Base-by-base conservation (phyloP, 1,140 invertebrate genomes). In the Heliothis virescens region DNA sequence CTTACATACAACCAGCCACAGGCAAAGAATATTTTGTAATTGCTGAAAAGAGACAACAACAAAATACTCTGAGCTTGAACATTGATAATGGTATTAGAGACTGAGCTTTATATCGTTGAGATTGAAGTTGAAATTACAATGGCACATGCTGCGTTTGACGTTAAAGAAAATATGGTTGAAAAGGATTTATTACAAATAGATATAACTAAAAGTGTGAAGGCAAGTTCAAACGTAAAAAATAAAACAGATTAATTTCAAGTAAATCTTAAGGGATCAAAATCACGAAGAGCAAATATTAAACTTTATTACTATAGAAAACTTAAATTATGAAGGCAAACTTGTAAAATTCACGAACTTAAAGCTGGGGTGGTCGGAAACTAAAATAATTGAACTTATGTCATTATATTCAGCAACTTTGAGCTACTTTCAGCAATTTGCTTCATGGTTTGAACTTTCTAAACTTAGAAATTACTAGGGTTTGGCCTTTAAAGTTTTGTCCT, bases 1-100 rank as follows among this genome's bases (percentile, higher is more conserved):
- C 96, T 97, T 95, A 96, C 95, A 95, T 96, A 97, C 92, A 97
- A 96, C 96, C 96, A 97, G 95, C 96, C 96, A 95, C 96, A 97
- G 95, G 96, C 96, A 97, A 97, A 97, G 96, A 96, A 97, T 96
- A 97, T 95, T 96, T 96, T 96, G 95, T 96, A 96, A 95, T 96
- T 96, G 95, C 96, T 96, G 96, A 96, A 96, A 96, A 89, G 89
- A 95, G 89, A 95, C 92, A 93, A 95, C 89, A 93, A 94, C 93
- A 93, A 93, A 94, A 94, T 94, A 94, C 91, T 93, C 89, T 90
- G 79, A 90, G 88, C 88, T 87, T 76, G 82, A 74, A 60, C 48
- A 78, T 59, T 18, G 69, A 78, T 16, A 18, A 73, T n/a, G n/a
- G 21, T 47, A 55, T 71, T 34, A 78, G 59, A 72, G 50, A 50